A percentile compares a stretch with the other conserved stretches of the same genome.
These are phyloP conservation scores for Ciconia maguari DNA, from an alignment of 2,113 vertebrate genomes.

Conservation along the genomic window DNA sequence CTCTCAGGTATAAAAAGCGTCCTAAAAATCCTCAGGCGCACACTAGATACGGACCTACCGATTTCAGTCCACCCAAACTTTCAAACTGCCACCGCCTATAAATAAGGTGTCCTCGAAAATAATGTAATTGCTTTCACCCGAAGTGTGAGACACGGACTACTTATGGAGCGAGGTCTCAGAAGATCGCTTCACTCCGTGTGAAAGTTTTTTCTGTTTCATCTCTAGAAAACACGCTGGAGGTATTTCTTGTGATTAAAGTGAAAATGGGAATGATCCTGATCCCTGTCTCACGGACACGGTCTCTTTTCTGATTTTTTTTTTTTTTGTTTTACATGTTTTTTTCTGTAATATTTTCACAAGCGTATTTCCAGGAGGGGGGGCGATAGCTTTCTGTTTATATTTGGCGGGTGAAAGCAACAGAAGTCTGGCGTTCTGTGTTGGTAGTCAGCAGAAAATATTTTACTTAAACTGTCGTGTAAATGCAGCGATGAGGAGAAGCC, in stretches of 20 bases:
- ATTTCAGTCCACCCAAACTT: not conserved
- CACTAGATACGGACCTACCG: not conserved
- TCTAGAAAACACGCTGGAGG: not conserved
- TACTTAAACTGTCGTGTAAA: not conserved
- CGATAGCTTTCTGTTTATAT: not conserved
- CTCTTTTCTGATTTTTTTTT: not conserved
- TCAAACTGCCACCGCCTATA: not conserved
- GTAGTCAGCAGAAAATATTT: not conserved
- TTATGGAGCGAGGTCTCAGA: not conserved
- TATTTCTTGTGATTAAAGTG: not conserved
- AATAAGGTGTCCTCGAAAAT: not conserved
- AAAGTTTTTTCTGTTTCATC: not conserved
- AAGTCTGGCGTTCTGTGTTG: not conserved
- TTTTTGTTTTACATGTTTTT: not conserved
- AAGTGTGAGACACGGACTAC: not conserved
- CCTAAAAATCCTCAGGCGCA: not conserved
- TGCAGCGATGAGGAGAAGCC: not conserved
- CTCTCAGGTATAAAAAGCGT: too few species aligned
- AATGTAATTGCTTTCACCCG: not conserved
- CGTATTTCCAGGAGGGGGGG: not conserved
- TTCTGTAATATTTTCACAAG: not conserved
- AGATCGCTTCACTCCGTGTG: not conserved
- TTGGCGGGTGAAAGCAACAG: not conserved
- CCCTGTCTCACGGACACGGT: not conserved
- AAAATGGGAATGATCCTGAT: not conserved